Base-by-base conservation (phyloP, 2,888 invertebrate species). In the Latrodectus elegans region DNA sequence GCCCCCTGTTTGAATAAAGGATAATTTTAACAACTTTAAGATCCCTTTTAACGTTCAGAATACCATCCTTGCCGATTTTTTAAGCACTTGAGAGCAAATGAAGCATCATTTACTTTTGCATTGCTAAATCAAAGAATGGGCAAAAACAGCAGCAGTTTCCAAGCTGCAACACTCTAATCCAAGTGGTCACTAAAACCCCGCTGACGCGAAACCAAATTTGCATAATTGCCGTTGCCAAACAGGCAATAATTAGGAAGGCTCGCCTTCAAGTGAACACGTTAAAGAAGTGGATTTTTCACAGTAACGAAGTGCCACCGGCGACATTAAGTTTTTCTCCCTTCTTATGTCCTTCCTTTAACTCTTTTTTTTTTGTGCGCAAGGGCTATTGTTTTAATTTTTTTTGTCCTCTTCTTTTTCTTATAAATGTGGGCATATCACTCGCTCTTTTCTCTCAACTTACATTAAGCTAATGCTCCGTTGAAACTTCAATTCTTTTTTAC, bases 201-300 rank as follows among this genome's bases (percentile, higher is more conserved):
- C 85, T 86, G 85, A 75, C 73, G 80, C 85, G 64, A 70, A 64
- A 60, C 75, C 80, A 55, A 86, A 86, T 86, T 86, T 86, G 70
- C 85, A 86, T 86, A 86, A 86, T 86, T 86, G 80, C 85, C 80
- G 75, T 74, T 86, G 85, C 85, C 80, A 86, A 86, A 86, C 85
- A 86, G 85, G 85, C 85, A 86, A 86, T 86, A 86, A 86, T 86
- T 86, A 86, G 85, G 85, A 76, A 17, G 65, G 64, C 84, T 77
- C 72, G 64, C 76, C 80, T 70, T 76, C 85, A 79, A 86, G 85
- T 86, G 85, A 86, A 86, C 85, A 80, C 75, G 85, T 80, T 86
- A 86, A 86, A 80, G 80, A 75, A 86, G 75, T 86, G 85, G 73
- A 79, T 79, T 74, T 79, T 60, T 52, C 64, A 38, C 70, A 49